Evolutionary conservation across 2,797 vertebrate species (phyloP).

Genomic region (Sebastes hopkinsi): DNA sequence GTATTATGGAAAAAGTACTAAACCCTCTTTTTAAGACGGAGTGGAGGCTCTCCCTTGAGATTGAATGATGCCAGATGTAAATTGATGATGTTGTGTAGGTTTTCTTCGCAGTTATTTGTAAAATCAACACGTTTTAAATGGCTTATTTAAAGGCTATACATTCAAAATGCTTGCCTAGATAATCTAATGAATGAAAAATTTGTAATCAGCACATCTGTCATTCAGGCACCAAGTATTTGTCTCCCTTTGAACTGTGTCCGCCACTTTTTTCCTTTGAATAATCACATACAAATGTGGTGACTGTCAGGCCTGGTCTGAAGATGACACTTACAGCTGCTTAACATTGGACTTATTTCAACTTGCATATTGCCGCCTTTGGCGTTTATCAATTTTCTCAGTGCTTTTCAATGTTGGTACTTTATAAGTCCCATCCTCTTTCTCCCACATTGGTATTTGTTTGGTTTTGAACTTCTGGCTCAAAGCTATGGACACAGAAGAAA

Average conservation of each 20-base stretch:
- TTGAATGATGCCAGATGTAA: background rate
- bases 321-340: background rate
- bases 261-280: conserved; percentile 5
- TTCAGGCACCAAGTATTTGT: background rate
- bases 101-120: background rate
- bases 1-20: background rate
- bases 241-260: background rate
- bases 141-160: background rate
- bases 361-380: background rate
- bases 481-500: conserved; percentile 57
- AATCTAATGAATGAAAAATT: background rate
- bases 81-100: background rate
- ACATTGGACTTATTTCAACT: background rate
- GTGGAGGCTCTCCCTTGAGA: background rate
- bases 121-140: background rate
- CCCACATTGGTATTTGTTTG: conserved; percentile 41
- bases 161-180: background rate
- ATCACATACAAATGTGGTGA: background rate
- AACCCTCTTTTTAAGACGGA: background rate
- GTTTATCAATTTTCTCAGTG: conserved; percentile 9
- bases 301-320: background rate
- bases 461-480: conserved; percentile 33
- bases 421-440: background rate
- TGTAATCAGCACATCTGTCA: conserved; percentile 9
- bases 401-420: conserved; percentile 14